Percentiles rank a stretch among this genome's conserved stretches.
These are phyloP conservation scores for Phalacrocorax pelagicus DNA, from an alignment of 2,113 vertebrate genomes.

Conservation along the genomic window DNA sequence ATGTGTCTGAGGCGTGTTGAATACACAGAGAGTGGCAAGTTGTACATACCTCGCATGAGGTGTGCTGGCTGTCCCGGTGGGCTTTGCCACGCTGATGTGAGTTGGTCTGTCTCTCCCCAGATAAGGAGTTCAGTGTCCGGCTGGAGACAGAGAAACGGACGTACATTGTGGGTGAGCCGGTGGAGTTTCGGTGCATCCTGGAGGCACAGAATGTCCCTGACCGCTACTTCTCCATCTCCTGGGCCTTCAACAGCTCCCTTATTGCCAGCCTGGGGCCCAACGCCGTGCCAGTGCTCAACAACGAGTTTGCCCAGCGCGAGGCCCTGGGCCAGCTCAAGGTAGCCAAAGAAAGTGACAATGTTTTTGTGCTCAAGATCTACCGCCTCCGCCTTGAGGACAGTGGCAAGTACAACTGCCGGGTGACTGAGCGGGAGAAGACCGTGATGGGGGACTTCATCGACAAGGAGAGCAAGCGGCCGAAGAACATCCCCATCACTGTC, in stretches of 20 bases:
- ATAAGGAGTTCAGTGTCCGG: constrained; percentile 93
- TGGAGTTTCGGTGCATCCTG: constrained; percentile 92
- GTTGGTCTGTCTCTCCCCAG: constrained; percentile 63
- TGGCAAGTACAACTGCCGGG: constrained; percentile 95
- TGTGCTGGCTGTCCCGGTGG: not conserved
- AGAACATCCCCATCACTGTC: constrained; percentile 92
- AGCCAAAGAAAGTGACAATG: constrained; percentile 84
- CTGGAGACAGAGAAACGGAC: constrained; percentile 91
- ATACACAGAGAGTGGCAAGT: not conserved
- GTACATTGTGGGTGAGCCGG: constrained; percentile 90
- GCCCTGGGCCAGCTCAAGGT: constrained; percentile 88
- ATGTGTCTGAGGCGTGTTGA: rapidly evolving
- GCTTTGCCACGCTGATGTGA: not conserved
- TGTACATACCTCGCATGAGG: rapidly evolving
- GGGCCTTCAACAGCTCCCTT: constrained; percentile 98
- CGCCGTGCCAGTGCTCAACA: constrained; percentile 88
- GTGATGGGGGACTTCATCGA: constrained; percentile 93
- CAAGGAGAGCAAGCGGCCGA: constrained; percentile 92
- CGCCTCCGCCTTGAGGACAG: constrained; percentile 87
- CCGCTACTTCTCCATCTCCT: constrained; percentile 95
- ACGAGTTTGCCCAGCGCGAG: constrained; percentile 86
- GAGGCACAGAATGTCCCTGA: constrained; percentile 92
- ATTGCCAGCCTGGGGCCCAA: constrained; percentile 92
- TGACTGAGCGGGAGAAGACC: constrained; percentile 91
- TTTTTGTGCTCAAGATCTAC: constrained; percentile 92